A percentile compares a stretch with the other conserved stretches of the same genome.
phyloP scores from a whole-genome alignment of 37 sponge, comb jelly and placozoan species.

The Spongia lamella region DNA sequence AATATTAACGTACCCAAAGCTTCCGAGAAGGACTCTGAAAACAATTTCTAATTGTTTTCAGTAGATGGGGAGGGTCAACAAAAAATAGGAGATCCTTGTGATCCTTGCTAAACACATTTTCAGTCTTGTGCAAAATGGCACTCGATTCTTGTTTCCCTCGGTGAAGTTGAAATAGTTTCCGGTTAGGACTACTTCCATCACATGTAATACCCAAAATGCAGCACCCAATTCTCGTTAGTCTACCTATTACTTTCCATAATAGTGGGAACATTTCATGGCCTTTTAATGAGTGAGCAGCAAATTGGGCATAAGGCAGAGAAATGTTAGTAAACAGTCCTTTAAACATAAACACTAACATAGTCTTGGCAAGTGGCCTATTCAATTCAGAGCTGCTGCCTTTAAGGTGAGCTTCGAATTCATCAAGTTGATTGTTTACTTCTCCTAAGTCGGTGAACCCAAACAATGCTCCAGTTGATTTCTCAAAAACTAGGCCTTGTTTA shows the following conservation, averaged over 20 bases:
- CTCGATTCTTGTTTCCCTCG: neutral
- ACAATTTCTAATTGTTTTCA: neutral
- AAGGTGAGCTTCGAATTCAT: neutral
- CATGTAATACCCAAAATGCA: neutral
- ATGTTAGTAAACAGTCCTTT: neutral
- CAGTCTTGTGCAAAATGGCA: neutral
- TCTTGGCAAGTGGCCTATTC: neutral
- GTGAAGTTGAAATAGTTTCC: neutral
- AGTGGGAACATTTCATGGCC: neutral
- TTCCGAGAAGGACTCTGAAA: too few species aligned
- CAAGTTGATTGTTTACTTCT: conserved; percentile 1
- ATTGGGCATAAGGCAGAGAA: conserved; percentile 7
- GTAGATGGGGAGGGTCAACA: neutral
- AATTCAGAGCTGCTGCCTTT: neutral
- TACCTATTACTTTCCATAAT: neutral
- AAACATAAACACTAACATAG: too few species aligned
- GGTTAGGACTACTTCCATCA: neutral
- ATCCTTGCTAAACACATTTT: neutral
- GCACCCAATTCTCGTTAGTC: neutral
- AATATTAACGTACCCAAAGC: too few species aligned
- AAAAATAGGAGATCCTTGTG: neutral
- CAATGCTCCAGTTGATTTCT: neutral
- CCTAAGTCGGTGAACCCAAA: neutral
- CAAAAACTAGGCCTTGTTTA: conserved; percentile 1
- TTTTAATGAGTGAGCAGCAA: neutral